Evolutionary conservation across 1,140 invertebrate species (phyloP).

Genomic region (Apocrypta bakeri): DNA sequence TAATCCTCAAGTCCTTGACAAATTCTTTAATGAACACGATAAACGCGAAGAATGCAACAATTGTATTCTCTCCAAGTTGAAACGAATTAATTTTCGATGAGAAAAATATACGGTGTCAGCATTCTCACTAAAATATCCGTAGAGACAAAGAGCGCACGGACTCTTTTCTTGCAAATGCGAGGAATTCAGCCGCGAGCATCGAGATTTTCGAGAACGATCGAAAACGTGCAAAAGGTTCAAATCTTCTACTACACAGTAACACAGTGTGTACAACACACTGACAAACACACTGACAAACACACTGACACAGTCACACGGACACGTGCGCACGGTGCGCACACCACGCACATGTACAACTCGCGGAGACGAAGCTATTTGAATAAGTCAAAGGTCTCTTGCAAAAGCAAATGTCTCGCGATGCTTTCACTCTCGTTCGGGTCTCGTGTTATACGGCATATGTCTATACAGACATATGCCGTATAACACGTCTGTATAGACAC

Average conservation of each 20-base stretch:
- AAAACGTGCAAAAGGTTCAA: neutral
- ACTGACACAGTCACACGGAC: neutral
- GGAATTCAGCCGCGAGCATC: neutral
- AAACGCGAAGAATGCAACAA: no score
- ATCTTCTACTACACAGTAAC: neutral
- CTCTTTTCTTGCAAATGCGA: neutral
- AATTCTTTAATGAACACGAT: no score
- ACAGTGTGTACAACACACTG: neutral
- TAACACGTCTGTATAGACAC: neutral
- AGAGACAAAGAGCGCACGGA: no score
- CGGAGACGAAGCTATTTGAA: slow-evolving; percentile 9
- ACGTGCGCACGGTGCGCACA: neutral
- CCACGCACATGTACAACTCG: neutral
- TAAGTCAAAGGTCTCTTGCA: slow-evolving; percentile 17
- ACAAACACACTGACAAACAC: neutral
- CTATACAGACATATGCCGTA: no score
- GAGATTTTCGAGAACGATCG: no score
- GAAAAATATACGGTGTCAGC: no score
- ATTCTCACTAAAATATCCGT: no score
- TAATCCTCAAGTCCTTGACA: no score
- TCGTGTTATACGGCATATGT: neutral
- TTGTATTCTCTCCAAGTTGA: no score
- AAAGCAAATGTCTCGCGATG: neutral
- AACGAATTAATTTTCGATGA: no score
- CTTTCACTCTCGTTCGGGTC: slow-evolving; percentile 16